Evolutionary conservation across 2,888 invertebrate genomes (phyloP), one percentile per base, ranked within the genome.

Genomic region (Protonemura montana): DNA sequence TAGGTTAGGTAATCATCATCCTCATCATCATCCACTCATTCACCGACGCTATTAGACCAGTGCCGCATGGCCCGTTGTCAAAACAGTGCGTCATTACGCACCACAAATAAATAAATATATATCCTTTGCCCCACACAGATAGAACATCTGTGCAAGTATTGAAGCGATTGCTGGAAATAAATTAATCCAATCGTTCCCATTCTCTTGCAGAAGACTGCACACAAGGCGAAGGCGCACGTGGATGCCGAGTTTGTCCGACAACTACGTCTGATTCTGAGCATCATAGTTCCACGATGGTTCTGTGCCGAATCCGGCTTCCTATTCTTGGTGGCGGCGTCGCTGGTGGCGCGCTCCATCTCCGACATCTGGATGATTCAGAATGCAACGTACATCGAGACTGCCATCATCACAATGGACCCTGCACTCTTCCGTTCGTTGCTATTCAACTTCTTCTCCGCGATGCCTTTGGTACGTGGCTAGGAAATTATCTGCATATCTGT

Each of bases 351-450:
- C 89, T 98, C 99, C 0, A 94, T 98, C 89, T 98, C 98, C 90
- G 99, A 99, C 92, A 94, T 99, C 85, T 99, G 98, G 98, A 95
- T 99, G 93, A 99, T 99, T 89, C 96, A 97, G 90, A 97, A 97
- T 91, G 97, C 97, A 16, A 99, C 99, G 0, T 93, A 96, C 86
- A 95, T 99, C 89, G 99, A 99, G 93, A 97, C 97, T 96, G 95
- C 98, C 5, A 98, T 99, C 88, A 97, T 99, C 89, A 95, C 97
- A 88, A 96, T 97, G 94, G 95, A 98, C 91, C 93, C 93, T 87
- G 90, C 92, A 7, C 93, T 95, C 87, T 99, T 99, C 91, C 94
- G 94, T 90, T 93, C 92, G 88, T 94, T 96, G 85, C 92, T 99
- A 80, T 90, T 95, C 59, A 94, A 95, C 90, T 97, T 98, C 91